Conservation (phyloP, 2,797 vertebrate genomes). For the Poeciliopsis presidionis region DNA sequence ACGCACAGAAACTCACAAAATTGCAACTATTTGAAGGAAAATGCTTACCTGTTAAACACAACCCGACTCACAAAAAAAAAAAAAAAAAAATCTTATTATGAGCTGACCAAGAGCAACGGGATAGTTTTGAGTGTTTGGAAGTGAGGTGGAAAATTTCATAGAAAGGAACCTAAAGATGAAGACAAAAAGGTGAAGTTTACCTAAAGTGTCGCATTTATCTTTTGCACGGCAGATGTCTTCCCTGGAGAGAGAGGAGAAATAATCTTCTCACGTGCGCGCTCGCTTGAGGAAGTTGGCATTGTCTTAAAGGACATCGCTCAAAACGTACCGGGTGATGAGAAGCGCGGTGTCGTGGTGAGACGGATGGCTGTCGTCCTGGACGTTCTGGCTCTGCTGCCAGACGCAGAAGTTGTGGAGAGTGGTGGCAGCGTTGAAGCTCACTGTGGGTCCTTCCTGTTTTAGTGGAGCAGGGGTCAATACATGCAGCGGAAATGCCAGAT, state of each 20-base stretch:
- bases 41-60: neutral
- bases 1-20: slow-evolving; percentile 10
- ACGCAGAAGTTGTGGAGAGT: slow-evolving; percentile 96
- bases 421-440: slow-evolving; percentile 92
- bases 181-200: slow-evolving; percentile 78
- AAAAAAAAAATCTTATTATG: slow-evolving; percentile 67
- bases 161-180: slow-evolving; percentile 18
- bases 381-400: slow-evolving; percentile 94
- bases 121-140: slow-evolving; percentile 43
- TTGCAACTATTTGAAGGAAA: slow-evolving; percentile 48
- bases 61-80: neutral
- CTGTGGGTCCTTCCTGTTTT: slow-evolving; percentile 90
- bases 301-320: neutral
- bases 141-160: slow-evolving; percentile 45
- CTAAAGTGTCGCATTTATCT: slow-evolving; percentile 97
- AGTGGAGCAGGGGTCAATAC: slow-evolving; percentile 6
- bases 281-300: neutral
- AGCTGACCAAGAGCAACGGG: slow-evolving; percentile 61
- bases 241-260: slow-evolving; percentile 70
- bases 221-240: slow-evolving; percentile 97
- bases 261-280: neutral
- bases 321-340: slow-evolving; percentile 91
- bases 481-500: neutral
- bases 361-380: slow-evolving; percentile 89
- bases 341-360: slow-evolving; percentile 95